These are phyloP conservation scores for Ptychadena robeensis DNA, from an alignment of 2,797 vertebrate species.

Conservation along the genomic window DNA sequence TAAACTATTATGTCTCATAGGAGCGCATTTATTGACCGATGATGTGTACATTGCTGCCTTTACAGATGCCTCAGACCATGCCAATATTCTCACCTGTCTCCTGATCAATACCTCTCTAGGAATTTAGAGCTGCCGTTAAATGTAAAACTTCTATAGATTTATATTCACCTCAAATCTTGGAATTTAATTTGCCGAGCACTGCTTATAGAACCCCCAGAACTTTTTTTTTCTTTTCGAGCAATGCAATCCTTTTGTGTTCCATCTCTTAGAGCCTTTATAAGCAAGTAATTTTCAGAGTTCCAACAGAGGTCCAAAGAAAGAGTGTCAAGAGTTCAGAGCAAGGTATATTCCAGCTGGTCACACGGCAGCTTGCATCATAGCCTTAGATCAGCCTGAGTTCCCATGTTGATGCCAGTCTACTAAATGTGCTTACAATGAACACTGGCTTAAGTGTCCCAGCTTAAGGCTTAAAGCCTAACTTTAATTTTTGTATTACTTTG, in stretches of 20 bases:
- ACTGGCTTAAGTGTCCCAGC: too few species aligned
- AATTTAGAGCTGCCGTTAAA: slow-evolving; percentile 21
- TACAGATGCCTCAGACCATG: slow-evolving; percentile 42
- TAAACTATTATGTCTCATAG: slow-evolving; percentile 3
- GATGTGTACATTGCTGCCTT: slow-evolving; percentile 15
- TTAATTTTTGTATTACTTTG: too few species aligned
- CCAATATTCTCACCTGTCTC: slow-evolving; percentile 37
- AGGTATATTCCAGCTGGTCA: too few species aligned
- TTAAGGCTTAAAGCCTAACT: too few species aligned
- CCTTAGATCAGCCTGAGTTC: too few species aligned
- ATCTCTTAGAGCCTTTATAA: too few species aligned
- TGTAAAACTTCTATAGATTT: slow-evolving; percentile 1
- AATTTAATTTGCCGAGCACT: background rate
- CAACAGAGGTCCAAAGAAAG: too few species aligned
- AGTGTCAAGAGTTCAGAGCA: too few species aligned
- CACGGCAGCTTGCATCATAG: too few species aligned
- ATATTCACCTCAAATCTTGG: background rate
- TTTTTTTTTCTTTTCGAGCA: background rate
- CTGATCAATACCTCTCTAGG: slow-evolving; percentile 43
- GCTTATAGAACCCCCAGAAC: background rate
- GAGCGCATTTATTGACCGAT: slow-evolving; percentile 36
- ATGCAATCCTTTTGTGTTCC: background rate
- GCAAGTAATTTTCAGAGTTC: background rate
- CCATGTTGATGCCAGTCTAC: too few species aligned
- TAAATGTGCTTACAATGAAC: too few species aligned